Percentiles rank a stretch among this genome's conserved stretches.
Conservation (phyloP, 1,140 invertebrate species). For the Drosophila sulfurigaster region DNA sequence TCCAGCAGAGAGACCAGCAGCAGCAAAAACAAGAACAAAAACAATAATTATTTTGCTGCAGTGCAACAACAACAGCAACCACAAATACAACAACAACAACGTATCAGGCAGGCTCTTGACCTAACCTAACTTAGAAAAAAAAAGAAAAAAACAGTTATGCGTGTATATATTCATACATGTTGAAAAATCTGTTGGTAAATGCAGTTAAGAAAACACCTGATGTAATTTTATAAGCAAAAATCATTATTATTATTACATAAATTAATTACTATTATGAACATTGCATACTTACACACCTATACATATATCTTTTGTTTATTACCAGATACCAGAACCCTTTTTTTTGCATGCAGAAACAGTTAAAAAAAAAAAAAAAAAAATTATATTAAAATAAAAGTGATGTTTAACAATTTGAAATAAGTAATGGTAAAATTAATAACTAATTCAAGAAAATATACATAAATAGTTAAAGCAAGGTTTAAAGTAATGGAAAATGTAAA, state of each 20-base stretch:
- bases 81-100: conserved; percentile 21
- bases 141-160: conserved; percentile 22
- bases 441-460: conserved; percentile 69
- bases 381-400: conserved; percentile 44
- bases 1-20: conserved; percentile 35
- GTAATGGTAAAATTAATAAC: conserved; percentile 64
- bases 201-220: conserved; percentile 65
- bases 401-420: conserved; percentile 63
- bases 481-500: conserved; percentile 62
- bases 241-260: conserved; percentile 60
- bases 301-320: conserved; percentile 45
- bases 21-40: conserved; percentile 11
- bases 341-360: conserved; percentile 52
- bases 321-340: conserved; percentile 20
- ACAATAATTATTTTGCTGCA: conserved; percentile 12
- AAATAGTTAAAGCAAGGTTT: conserved; percentile 65
- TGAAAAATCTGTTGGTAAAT: conserved; percentile 44
- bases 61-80: conserved; percentile 30
- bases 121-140: conserved; percentile 16
- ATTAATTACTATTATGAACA: conserved; percentile 40
- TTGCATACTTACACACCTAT: conserved; percentile 42
- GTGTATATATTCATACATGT: conserved; percentile 29
- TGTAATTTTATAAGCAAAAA: conserved; percentile 74
- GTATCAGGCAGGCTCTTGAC: conserved; percentile 46
- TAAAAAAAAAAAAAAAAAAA: conserved; percentile 23